phyloP scores from a whole-genome alignment of 64 coral and sea anemone species.

The Pocillopora verrucosa region DNA sequence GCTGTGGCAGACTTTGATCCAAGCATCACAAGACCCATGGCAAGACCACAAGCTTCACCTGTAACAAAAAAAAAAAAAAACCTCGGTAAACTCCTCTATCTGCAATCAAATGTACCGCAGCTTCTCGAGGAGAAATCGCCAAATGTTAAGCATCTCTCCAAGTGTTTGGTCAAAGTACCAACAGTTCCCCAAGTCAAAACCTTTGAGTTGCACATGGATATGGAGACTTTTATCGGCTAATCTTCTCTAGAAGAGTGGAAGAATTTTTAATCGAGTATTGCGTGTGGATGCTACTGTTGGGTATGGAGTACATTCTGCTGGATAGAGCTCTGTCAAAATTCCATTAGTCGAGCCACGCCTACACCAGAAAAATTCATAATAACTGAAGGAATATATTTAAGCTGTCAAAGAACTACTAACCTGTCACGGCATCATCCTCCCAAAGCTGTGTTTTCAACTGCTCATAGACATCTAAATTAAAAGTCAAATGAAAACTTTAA shows the following conservation, averaged over 20 bases:
- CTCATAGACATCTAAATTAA: slow-evolving; percentile 88
- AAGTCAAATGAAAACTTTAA: neutral
- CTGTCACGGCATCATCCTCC: slow-evolving; percentile 97
- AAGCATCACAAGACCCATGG: slow-evolving; percentile 97
- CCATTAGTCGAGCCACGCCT: too few species aligned
- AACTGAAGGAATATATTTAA: neutral
- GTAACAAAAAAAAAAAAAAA: neutral
- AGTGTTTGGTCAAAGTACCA: too few species aligned
- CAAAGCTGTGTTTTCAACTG: slow-evolving; percentile 86
- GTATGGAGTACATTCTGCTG: too few species aligned
- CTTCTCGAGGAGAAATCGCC: neutral
- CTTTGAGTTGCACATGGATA: too few species aligned
- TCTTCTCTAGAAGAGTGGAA: too few species aligned
- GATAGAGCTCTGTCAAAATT: too few species aligned
- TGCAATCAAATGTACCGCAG: neutral
- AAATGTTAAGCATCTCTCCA: too few species aligned
- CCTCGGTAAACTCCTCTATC: neutral
- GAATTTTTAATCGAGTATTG: too few species aligned
- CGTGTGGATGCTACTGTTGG: too few species aligned
- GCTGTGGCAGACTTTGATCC: slow-evolving; percentile 87
- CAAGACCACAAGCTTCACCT: slow-evolving; percentile 97
- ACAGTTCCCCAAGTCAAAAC: too few species aligned
- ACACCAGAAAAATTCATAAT: too few species aligned
- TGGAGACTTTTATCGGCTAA: too few species aligned
- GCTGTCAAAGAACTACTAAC: neutral